These are phyloP conservation scores for Artemia sp. DNA, from an alignment of 2,888 invertebrate genomes.

Conservation along the genomic window DNA sequence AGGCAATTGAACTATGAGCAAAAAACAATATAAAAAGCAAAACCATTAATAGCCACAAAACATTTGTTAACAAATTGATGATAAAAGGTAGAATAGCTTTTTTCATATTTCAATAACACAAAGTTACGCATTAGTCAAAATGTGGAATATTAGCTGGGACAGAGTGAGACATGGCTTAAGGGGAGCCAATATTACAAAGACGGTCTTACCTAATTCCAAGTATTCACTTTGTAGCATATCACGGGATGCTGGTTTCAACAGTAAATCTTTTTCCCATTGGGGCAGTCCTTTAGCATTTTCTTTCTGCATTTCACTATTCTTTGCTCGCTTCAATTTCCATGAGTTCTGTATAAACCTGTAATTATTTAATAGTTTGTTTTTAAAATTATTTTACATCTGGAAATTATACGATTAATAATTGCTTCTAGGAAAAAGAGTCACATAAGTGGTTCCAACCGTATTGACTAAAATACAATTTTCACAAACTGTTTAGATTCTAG, in stretches of 20 bases:
- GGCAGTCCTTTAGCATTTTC: conserved; percentile 35
- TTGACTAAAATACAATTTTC: too few species aligned
- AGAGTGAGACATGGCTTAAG: too few species aligned
- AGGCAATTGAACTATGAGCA: too few species aligned
- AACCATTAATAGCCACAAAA: too few species aligned
- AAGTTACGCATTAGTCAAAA: too few species aligned
- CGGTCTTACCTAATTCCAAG: conserved; percentile 76
- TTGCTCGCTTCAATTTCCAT: conserved; percentile 62
- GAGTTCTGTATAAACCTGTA: conserved; percentile 66
- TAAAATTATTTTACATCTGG: neutral
- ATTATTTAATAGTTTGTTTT: conserved; percentile 16
- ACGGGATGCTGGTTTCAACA: conserved; percentile 70
- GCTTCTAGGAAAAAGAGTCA: neutral
- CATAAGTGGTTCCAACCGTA: neutral
- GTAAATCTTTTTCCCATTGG: conserved; percentile 85
- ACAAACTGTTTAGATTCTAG: too few species aligned
- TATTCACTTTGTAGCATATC: conserved; percentile 89
- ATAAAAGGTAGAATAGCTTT: too few species aligned
- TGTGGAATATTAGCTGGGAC: too few species aligned
- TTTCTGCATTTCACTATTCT: conserved; percentile 32
- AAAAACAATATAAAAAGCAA: too few species aligned
- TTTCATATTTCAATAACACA: too few species aligned
- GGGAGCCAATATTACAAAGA: too few species aligned
- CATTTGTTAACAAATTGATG: too few species aligned
- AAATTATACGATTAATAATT: neutral